Evolutionary conservation across 2,113 vertebrate species (phyloP).

Genomic region (Hippocampus zosterae): DNA sequence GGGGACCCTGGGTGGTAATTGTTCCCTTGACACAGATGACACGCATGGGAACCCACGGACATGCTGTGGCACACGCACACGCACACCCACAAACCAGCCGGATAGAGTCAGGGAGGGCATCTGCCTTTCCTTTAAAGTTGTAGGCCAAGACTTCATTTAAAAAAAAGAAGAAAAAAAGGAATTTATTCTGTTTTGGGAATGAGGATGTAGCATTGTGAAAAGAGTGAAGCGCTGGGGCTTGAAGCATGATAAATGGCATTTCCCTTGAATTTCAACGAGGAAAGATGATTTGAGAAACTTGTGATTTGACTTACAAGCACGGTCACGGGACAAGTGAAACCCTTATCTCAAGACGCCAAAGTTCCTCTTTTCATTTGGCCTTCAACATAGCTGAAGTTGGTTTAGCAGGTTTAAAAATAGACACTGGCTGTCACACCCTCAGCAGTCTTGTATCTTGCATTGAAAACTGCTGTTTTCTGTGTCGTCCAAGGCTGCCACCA

Average conservation of each 20-base stretch:
- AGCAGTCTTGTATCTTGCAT: background rate
- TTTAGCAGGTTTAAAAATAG: background rate
- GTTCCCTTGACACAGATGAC: conserved; percentile 42
- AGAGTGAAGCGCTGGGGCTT: too few relatives aligned
- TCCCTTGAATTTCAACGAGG: too few relatives aligned
- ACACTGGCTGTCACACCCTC: background rate
- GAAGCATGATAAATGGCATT: too few relatives aligned
- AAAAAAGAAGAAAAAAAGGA: too few relatives aligned
- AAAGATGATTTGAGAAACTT: too few relatives aligned
- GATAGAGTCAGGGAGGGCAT: background rate
- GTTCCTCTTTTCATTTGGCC: background rate
- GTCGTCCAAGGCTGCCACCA: background rate
- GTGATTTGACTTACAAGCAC: background rate
- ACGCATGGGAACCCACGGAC: conserved; percentile 6
- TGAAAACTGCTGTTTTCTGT: background rate
- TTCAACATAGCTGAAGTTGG: background rate
- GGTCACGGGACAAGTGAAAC: background rate
- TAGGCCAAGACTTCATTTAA: too few relatives aligned
- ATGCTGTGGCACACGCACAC: background rate
- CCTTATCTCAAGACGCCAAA: background rate
- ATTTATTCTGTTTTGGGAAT: too few relatives aligned
- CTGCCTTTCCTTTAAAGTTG: too few relatives aligned
- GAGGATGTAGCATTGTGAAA: too few relatives aligned
- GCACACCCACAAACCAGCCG: background rate
- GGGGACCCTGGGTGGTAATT: conserved; percentile 26